These are phyloP conservation scores for Osmerus eperlanus DNA, from an alignment of 2,113 vertebrate genomes.

Conservation along the genomic window DNA sequence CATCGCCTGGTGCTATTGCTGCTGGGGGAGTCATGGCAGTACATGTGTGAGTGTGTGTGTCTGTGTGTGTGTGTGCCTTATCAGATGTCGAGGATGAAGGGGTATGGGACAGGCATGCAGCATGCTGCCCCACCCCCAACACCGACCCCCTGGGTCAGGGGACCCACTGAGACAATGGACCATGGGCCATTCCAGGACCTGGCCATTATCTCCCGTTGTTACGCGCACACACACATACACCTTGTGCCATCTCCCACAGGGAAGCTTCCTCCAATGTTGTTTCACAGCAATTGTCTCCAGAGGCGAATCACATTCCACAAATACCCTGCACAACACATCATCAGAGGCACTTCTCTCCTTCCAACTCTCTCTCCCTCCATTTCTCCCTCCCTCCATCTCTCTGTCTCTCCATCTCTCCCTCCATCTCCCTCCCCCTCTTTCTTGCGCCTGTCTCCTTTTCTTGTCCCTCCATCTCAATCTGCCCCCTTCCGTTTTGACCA, in stretches of 20 bases:
- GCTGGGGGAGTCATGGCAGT: not conserved
- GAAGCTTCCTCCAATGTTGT: slow-evolving; percentile 23
- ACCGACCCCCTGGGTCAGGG: slow-evolving; percentile 12
- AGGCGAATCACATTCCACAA: slow-evolving; percentile 12
- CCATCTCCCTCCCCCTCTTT: not conserved
- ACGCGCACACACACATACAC: too few species aligned
- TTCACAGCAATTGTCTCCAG: slow-evolving; percentile 33
- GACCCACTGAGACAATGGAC: slow-evolving; percentile 28
- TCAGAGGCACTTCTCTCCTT: not conserved
- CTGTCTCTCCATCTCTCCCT: not conserved
- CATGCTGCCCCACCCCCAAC: too few species aligned
- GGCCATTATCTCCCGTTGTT: too few species aligned
- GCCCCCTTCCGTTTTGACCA: not conserved
- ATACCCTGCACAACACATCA: not conserved
- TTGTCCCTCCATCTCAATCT: slow-evolving; percentile 15
- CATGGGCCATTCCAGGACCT: slow-evolving; percentile 1
- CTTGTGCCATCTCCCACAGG: slow-evolving; percentile 26
- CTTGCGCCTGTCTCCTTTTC: slow-evolving; percentile 13
- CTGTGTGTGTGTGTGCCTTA: not conserved
- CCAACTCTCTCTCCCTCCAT: not conserved
- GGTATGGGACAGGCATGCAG: too few species aligned
- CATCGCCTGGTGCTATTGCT: slow-evolving; percentile 2
- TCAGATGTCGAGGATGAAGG: too few species aligned
- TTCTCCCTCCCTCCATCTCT: too few species aligned
- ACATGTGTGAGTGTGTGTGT: not conserved